phyloP scores from a whole-genome alignment of 2,888 invertebrate species.

The Onchidella celtica region DNA sequence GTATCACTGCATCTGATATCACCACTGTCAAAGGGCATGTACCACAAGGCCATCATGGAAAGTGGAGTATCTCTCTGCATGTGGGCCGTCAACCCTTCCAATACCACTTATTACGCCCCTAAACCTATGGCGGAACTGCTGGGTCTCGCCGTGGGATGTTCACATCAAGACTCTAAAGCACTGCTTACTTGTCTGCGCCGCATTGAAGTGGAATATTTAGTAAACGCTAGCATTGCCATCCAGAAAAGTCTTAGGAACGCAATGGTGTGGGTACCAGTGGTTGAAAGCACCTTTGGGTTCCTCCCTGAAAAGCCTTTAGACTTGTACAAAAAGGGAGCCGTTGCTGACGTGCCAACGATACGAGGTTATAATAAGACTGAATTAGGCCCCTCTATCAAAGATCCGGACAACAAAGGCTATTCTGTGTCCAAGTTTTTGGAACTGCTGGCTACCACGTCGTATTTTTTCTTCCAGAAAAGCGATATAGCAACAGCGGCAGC shows the following conservation, averaged over 20 bases:
- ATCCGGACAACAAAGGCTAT: conserved; percentile 25
- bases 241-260: background rate
- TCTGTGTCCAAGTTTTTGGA: background rate
- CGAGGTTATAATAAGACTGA: conserved; percentile 27
- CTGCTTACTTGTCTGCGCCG: conserved; percentile 11
- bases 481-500: background rate
- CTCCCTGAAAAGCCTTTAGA: conserved; percentile 35
- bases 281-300: conserved; percentile 37
- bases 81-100: conserved; percentile 17
- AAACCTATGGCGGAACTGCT: background rate
- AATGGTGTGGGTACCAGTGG: conserved; percentile 9
- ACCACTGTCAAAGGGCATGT: conserved; percentile 23
- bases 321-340: background rate
- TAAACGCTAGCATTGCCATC: background rate
- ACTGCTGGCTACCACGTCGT: background rate
- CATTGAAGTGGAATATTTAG: background rate
- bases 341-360: conserved; percentile 32
- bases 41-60: conserved; percentile 38
- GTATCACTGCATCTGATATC: conserved; percentile 25
- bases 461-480: conserved; percentile 21
- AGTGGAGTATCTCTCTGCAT: conserved; percentile 25
- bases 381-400: conserved; percentile 6
- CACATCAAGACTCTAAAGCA: background rate
- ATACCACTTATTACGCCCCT: background rate
- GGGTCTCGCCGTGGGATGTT: conserved; percentile 17